Base-by-base conservation (phyloP, 2,113 vertebrate genomes). In the Opisthocomus hoazin region DNA sequence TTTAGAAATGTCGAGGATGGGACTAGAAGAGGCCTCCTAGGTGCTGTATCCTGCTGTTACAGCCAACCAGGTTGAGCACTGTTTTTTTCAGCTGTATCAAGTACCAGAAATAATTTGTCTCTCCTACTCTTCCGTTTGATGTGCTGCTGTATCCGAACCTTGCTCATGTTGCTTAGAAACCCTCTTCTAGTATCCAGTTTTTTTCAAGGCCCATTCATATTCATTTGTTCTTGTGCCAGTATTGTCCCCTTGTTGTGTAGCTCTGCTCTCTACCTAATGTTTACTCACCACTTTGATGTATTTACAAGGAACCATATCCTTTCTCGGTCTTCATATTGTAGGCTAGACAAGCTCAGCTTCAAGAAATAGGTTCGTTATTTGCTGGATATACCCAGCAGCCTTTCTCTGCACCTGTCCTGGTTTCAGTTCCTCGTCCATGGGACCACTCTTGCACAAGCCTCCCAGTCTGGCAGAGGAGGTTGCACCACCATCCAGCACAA, bases 141-240 rank as follows among this genome's bases (percentile, higher is more conserved):
- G 5, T 84, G 37, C 24, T 89, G 48, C 79, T 87, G 48, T 60
- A 91, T 45, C 41, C 91, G 84, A 93, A 90, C 75, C 70, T 85
- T 74, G 5, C 51, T 84, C 34, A 23, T 36, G 81, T 94, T 94
- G 87, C 87, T 90, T 94, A 93, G 87, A 96, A 96, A 93, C 87
- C 60, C 43, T 75, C 24, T 63, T 84, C 43, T 68, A 91, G 65
- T 58, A 87, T 66, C 64, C n/a, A 24, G 0, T 27, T 56, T 61
- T 86, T 94, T 94, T 85, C 87, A 89, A 0, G 0, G 34, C 13
- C 84, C 45, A 74, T 93, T 95, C 41, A 76, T 51, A 70, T 54
- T 79, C 9, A 77, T 61, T 93, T 90, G 37, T 80, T 93, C 54
- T 57, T 70, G 58, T 88, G 82, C 66, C 66, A 69, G 41, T 69